Evolutionary conservation across 2,797 vertebrate genomes (phyloP).

Genomic region (Apogon talboti): DNA sequence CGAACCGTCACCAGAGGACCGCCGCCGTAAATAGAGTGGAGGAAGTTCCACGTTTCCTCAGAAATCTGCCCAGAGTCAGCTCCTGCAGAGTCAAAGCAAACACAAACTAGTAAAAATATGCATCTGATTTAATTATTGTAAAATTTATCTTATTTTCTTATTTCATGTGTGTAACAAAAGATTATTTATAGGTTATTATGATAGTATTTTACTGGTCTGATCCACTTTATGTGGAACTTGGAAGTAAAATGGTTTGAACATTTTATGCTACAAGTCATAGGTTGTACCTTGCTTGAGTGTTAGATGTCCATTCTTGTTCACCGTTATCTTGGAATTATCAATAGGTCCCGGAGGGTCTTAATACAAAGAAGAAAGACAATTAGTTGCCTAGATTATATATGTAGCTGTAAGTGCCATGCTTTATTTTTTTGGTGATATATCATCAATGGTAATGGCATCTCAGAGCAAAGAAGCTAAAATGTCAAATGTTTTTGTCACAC

Average conservation of each 20-base stretch:
- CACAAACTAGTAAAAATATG: too few relatives aligned
- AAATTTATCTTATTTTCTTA: not conserved
- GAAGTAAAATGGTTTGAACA: too few relatives aligned
- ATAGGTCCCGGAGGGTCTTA: constrained; percentile 95
- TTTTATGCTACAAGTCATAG: too few relatives aligned
- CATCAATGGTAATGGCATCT: constrained; percentile 36
- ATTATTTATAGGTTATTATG: too few relatives aligned
- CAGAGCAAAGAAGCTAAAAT: constrained; percentile 49
- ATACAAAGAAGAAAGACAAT: constrained; percentile 47
- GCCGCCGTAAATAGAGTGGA: constrained; percentile 94
- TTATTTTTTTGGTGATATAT: not conserved
- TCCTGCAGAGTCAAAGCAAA: constrained; percentile 76
- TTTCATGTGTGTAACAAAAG: constrained; percentile 1
- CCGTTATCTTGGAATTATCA: constrained; percentile 95
- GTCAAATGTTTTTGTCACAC: constrained; percentile 62
- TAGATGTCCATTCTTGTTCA: constrained; percentile 91
- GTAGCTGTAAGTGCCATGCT: not conserved
- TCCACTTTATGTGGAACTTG: too few relatives aligned
- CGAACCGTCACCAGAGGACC: constrained; percentile 93
- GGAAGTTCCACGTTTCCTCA: constrained; percentile 98
- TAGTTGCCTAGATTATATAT: constrained; percentile 9
- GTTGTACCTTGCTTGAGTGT: constrained; percentile 92
- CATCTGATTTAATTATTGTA: not conserved
- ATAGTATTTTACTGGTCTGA: too few relatives aligned
- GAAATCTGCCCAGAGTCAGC: constrained; percentile 99